phyloP scores from a whole-genome alignment of 2,113 vertebrate species.

The Anolis sagrei region DNA sequence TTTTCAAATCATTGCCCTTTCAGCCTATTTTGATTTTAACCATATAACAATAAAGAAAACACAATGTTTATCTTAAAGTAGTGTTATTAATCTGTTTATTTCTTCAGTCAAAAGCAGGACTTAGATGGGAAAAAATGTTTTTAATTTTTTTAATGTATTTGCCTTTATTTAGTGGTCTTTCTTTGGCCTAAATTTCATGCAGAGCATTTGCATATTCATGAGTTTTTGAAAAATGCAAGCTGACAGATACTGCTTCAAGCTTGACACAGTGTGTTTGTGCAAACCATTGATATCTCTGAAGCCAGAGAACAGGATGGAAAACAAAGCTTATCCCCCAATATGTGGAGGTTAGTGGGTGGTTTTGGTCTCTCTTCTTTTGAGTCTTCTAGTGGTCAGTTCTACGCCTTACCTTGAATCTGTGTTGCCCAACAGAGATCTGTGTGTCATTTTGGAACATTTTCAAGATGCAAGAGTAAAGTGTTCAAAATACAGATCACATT shows the following conservation, averaged over 20 bases:
- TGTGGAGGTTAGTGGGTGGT: background rate
- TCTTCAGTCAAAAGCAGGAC: constrained; percentile 8
- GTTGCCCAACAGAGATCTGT: background rate
- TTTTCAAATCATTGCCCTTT: constrained; percentile 10
- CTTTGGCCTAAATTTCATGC: background rate
- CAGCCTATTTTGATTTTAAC: constrained; percentile 13
- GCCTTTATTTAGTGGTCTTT: background rate
- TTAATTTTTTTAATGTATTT: constrained; percentile 21
- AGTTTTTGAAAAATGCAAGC: constrained; percentile 20
- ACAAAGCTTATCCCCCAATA: background rate
- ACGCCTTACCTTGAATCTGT: background rate
- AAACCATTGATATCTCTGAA: background rate
- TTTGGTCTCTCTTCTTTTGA: constrained; percentile 3
- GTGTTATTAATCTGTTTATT: constrained; percentile 32
- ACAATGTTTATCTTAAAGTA: background rate
- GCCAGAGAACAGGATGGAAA: background rate
- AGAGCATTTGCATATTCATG: constrained; percentile 16
- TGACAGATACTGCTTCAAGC: constrained; percentile 28
- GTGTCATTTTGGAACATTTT: constrained; percentile 23
- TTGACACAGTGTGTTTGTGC: background rate
- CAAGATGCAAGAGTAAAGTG: background rate
- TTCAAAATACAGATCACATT: background rate
- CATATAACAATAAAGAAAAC: constrained; percentile 22
- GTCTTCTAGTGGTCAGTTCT: background rate
- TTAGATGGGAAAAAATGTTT: constrained; percentile 19